A percentile compares a stretch with the other conserved stretches of the same genome.
Conservation (phyloP, 2,888 invertebrate genomes). For the Amphimallon solstitiale region DNA sequence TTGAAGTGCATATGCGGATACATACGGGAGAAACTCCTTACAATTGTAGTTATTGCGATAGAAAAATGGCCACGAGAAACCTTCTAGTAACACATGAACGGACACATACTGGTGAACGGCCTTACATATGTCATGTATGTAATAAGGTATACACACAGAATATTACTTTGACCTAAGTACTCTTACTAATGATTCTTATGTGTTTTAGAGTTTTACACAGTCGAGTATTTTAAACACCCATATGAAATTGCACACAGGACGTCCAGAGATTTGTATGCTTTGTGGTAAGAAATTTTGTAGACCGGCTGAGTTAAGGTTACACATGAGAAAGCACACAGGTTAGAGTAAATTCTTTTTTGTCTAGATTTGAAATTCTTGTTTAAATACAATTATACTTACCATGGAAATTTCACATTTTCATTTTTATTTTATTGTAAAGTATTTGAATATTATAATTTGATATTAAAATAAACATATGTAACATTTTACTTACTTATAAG, state of each 20-base stretch:
- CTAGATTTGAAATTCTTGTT: no score
- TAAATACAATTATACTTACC: no score
- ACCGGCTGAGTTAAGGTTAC: conserved; percentile 54
- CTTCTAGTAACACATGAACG: conserved; percentile 53
- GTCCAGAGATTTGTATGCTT: conserved; percentile 55
- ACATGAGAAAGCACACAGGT: conserved; percentile 59
- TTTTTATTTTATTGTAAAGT: no score
- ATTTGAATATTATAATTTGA: no score
- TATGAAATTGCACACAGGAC: conserved; percentile 56
- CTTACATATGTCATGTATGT: conserved; percentile 55
- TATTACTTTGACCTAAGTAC: no score
- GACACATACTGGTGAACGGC: conserved; percentile 55
- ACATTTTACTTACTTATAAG: no score
- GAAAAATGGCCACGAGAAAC: conserved; percentile 52
- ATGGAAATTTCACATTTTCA: no score
- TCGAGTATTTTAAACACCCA: conserved; percentile 57
- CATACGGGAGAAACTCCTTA: conserved; percentile 55
- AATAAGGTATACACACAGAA: conserved; percentile 50
- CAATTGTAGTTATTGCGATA: conserved; percentile 54
- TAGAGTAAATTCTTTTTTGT: conserved; percentile 57
- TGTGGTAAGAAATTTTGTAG: conserved; percentile 58
- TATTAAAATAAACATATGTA: no score
- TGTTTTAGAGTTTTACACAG: conserved; percentile 52
- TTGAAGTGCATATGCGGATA: conserved; percentile 44
- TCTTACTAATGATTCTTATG: not conserved